Conservation (phyloP, 2,797 vertebrate species). For the Poecile montanus region DNA sequence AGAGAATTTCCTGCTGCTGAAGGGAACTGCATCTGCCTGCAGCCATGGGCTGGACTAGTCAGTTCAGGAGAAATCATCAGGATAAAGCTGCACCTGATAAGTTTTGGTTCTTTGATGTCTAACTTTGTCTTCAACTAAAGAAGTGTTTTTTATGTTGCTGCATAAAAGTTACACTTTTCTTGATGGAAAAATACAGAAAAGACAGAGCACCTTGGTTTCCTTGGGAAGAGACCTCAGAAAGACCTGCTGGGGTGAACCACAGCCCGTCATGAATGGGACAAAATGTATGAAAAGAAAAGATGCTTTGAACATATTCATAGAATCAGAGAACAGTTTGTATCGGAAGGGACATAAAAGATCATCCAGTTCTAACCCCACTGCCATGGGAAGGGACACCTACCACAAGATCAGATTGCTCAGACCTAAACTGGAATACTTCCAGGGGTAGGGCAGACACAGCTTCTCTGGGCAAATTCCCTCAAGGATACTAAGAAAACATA, state of each 20-base stretch:
- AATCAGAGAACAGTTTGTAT: background rate
- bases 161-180: background rate
- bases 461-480: background rate
- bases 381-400: background rate
- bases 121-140: background rate
- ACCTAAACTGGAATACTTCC: background rate
- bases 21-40: background rate
- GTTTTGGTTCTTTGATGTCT: background rate
- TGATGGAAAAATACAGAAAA: background rate
- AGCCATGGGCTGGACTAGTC: background rate
- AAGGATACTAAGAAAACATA: background rate
- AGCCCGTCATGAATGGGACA: background rate
- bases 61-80: background rate
- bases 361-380: background rate
- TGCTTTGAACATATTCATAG: background rate
- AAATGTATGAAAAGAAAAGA: background rate
- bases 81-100: background rate
- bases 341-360: background rate
- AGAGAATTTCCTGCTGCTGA: background rate
- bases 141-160: accelerated
- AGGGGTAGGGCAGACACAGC: background rate
- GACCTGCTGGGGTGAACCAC: background rate
- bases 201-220: background rate
- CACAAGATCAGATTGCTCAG: background rate
- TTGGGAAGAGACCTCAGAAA: background rate